Base-by-base conservation (phyloP, 1,140 invertebrate species). In the Zaprionus gabonicus region DNA sequence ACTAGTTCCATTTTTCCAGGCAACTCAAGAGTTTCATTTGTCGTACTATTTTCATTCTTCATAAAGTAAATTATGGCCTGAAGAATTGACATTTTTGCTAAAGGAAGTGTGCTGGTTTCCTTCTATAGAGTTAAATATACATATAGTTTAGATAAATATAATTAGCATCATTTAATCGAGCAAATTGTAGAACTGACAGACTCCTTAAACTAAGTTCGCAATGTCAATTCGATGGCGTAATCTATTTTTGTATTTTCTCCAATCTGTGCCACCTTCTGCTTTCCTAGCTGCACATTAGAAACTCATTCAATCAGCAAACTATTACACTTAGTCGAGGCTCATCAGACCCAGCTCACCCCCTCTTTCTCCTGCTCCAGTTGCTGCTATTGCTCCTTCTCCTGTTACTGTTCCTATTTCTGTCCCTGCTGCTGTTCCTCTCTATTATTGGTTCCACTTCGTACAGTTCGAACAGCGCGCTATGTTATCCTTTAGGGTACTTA, bases 261-360 rank as follows among this genome's bases (percentile, higher is more conserved):
- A 10, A 23, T 53, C 12, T 53, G 41, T 34, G 12, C 41, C 20
- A 27, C 23, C 31, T 34, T 34, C 20, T n/a, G 20, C 20, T 20
- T 20, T 53, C n/a, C 12, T 36, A 62, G 56, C 36, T 58, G 57
- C 9, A 36, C 56, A 67, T 53, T 62, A 62, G 49, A 7, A 44
- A 38, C 34, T 55, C 44, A 60, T 34, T 20, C 44, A 67, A 56
- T 56, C 59, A 41, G 51, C 60, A 71, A 71, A 64, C 36, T 49
- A 38, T 57, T 15, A 4, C 27, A 38, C 38, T 56, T 25, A 65
- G 51, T 51, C n/a, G 41, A 20, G 9, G 20, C 68, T 20, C 55
- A 67, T 59, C 51, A 49, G 23, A 25, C n/a, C 56, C 41, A 56
- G 53, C 36, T 9, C 7, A 9, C 1, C 10, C 9, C 27, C 2